A percentile compares a stretch with the other conserved stretches of the same genome.
These are phyloP conservation scores for Leptocoma aspasia DNA, from an alignment of 2,113 vertebrate species.

Conservation along the genomic window DNA sequence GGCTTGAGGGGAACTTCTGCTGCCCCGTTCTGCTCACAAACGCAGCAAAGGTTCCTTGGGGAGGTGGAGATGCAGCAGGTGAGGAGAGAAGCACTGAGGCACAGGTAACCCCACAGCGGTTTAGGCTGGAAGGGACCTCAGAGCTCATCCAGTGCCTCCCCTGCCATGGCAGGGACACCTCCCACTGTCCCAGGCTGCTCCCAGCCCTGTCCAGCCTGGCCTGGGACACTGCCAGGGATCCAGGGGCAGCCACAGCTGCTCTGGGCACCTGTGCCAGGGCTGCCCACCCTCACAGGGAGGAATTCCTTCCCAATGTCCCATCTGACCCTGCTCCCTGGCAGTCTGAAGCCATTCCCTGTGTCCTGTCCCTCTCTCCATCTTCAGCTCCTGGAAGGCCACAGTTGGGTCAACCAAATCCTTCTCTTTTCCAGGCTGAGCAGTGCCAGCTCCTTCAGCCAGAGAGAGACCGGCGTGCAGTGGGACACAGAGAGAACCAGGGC, in stretches of 20 bases:
- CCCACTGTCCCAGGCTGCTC: accelerated
- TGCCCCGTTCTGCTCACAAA: neutral
- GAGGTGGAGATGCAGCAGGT: neutral
- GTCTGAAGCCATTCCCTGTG: neutral
- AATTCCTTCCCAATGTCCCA: neutral
- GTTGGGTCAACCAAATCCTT: neutral
- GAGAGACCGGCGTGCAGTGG: neutral
- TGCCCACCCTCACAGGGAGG: accelerated
- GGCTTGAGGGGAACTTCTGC: neutral
- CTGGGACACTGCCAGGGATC: neutral
- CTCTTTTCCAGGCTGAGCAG: neutral
- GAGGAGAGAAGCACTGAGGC: neutral
- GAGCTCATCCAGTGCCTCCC: neutral
- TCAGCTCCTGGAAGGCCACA: neutral
- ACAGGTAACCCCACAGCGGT: neutral
- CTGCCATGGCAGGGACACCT: neutral
- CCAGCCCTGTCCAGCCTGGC: accelerated
- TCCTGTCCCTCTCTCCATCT: neutral
- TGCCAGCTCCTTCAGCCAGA: neutral
- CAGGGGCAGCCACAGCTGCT: neutral
- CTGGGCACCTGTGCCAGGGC: neutral
- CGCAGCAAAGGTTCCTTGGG: neutral
- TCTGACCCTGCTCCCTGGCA: accelerated
- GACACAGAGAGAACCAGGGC: neutral
- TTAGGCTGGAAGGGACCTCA: neutral